Conservation (phyloP, 2,888 invertebrate genomes). For the Ophraella communa region DNA sequence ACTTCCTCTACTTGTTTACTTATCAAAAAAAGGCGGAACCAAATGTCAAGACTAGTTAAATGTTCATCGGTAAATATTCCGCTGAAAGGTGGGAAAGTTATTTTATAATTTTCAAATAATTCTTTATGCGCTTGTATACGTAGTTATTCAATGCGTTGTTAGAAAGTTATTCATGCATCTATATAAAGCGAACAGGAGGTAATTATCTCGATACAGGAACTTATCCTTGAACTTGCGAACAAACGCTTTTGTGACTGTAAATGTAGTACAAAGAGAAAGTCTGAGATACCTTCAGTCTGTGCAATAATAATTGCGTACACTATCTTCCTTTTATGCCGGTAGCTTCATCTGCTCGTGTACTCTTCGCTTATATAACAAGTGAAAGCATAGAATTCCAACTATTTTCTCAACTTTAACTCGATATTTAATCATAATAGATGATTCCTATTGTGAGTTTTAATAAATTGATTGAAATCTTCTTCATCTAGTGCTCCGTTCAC, state of each 20-base stretch:
- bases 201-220: constrained; percentile 27
- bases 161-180: constrained; percentile 18
- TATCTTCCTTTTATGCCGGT: constrained; percentile 31
- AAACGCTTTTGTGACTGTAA: constrained; percentile 26
- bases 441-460: background rate
- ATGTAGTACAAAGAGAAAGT: constrained; percentile 39
- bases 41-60: background rate
- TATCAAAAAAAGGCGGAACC: too few relatives aligned
- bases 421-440: constrained; percentile 32
- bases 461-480: constrained; percentile 1
- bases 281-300: constrained; percentile 27
- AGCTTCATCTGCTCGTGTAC: constrained; percentile 29
- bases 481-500: too few relatives aligned
- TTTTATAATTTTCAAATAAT: background rate
- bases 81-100: background rate
- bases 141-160: background rate
- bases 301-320: constrained; percentile 25
- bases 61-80: background rate
- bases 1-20: too few relatives aligned
- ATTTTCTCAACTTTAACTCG: constrained; percentile 25
- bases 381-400: constrained; percentile 38
- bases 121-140: background rate
- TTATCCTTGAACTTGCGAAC: constrained; percentile 44
- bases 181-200: constrained; percentile 6
- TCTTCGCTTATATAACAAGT: constrained; percentile 35